Evolutionary conservation across 2,113 vertebrate species (phyloP), one percentile per base, ranked within the genome.

Genomic region (Pachycephala philippinensis): DNA sequence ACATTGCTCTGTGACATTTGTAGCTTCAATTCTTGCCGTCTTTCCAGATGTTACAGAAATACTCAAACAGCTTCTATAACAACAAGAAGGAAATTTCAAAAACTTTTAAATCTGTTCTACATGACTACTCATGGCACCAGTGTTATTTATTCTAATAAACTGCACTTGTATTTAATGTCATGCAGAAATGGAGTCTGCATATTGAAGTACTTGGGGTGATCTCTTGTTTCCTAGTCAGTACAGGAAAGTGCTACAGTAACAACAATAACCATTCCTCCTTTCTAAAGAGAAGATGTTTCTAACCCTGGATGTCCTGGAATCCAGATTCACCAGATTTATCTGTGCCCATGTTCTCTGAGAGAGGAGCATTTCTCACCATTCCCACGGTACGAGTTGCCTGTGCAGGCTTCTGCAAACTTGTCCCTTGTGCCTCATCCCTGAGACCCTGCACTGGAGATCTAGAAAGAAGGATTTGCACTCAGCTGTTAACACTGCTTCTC

Each of bases 341-440:
- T n/a, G 4, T 42, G 28, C 12, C 49, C 27, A 17, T 9, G 7
- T 1, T 12, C 35, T 9, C 13, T 14, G 17, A 4, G 22, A 92
- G 44, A 64, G 0, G 0, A 74, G 12, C 0, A 2, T 66, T 81
- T 74, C 60, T 57, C 1, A 1, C 6, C 7, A 10, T 54, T 77
- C 72, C 50, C 39, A 19, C 0, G 2, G 22, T 26, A 21, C 5
- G 15, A 75, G 7, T 10, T 66, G 20, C 18, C 77, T 39, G 40
- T 53, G 35, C 28, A 64, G 56, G 26, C 18, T 83, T 42, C 45
- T 77, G 37, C 28, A 87, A 66, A 78, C 45, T 57, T 72, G 19
- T 8, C 11, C 60, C 42, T 47, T 14, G 9, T 59, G 27, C 15
- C n/a, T 86, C 39, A 56, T 35, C 27, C 13, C 31, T 22, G 15